Evolutionary conservation across 1,140 invertebrate species (phyloP), one percentile per base, ranked within the genome.

Genomic region (Pemphigus obesinymphae): DNA sequence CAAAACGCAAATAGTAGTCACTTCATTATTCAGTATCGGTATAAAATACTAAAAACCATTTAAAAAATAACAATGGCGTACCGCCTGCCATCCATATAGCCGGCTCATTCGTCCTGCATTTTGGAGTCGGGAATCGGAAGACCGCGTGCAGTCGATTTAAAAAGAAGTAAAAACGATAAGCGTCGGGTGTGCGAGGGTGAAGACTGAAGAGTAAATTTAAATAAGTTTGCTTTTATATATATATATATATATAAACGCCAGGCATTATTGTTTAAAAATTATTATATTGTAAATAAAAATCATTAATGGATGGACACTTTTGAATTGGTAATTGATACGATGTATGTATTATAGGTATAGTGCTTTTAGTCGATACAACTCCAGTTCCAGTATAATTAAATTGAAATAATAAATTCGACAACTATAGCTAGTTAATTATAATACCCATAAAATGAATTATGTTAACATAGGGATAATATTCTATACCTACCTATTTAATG

Each of bases 1-100:
- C 55, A 61, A 61, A 80, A 80, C 53, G 76, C 76, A 80, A 63
- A 63, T 63, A 61, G 37, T 63, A 80, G 76, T 80, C 55, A 80
- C 76, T 80, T 61, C 53, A 80, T 80, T 80, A 61, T 61, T 63
- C 53, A 43, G 76, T 63, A 80, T 80, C 53, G 76, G 63, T 80
- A 45, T 78, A 80, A 80, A 63, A 80, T 63, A 63, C 55, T 80
- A 63, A 80, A 80, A 53, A 61, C 53, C 76, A 63, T 80, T 80
- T 78, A 58, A 78, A 80, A 80, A 80, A 80, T 26, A 50, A 73
- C 70, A 73, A 50, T 73, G 37, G 68, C 15, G 43, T 20, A 73
- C 70, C 29, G 70, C 43, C 17, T 50, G 7, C 43, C 70, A 43
- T 23, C 66, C 43, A 6, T n/a, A n/a, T n/a, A n/a, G n/a, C n/a